These are phyloP conservation scores for Tiliqua scincoides DNA, from an alignment of 2,113 vertebrate species.

Conservation along the genomic window DNA sequence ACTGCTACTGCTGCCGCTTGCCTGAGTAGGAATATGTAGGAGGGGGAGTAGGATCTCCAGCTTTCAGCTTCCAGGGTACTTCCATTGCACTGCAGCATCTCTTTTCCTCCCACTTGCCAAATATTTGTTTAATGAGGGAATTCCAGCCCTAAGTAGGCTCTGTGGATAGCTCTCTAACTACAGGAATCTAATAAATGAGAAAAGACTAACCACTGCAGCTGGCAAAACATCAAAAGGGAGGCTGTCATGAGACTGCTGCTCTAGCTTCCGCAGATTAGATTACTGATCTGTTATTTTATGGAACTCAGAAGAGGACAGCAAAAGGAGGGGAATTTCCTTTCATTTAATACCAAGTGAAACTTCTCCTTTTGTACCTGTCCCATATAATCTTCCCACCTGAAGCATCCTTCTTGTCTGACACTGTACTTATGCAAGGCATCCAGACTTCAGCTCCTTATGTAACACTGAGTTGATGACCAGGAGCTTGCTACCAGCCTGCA, in stretches of 20 bases:
- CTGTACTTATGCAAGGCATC: not conserved
- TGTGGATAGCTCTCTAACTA: not conserved
- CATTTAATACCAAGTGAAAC: not conserved
- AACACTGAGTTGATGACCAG: not conserved
- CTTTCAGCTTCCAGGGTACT: not conserved
- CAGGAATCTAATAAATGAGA: not conserved
- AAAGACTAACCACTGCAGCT: not conserved
- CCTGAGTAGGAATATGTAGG: not conserved
- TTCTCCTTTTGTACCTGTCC: not conserved
- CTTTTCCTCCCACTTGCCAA: slow-evolving; percentile 7
- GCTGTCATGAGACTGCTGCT: fast-evolving
- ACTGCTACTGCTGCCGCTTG: not conserved
- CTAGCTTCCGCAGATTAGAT: not conserved
- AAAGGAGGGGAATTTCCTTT: not conserved
- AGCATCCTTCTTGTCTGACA: not conserved
- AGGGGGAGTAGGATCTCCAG: not conserved
- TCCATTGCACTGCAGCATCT: not conserved
- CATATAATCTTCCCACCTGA: not conserved
- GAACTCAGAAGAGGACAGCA: not conserved
- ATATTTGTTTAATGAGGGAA: slow-evolving; percentile 46
- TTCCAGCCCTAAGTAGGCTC: slow-evolving; percentile 9
- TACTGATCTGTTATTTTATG: not conserved
- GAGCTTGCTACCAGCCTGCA: not conserved
- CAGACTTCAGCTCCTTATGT: not conserved
- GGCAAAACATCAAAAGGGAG: not conserved